Conservation (phyloP, 2,888 invertebrate species). For the Macrophya annulata region DNA sequence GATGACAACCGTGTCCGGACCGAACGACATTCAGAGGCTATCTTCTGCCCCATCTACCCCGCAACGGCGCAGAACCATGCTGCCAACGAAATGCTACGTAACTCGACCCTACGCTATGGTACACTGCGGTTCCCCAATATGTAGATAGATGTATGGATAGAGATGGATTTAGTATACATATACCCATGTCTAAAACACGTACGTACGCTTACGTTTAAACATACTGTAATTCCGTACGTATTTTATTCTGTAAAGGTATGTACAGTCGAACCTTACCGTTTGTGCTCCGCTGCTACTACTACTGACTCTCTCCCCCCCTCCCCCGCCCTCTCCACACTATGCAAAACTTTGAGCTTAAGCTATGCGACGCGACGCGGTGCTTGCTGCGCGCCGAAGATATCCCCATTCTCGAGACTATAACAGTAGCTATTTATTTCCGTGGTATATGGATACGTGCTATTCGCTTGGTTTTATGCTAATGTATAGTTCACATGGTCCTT, state of each 20-base stretch:
- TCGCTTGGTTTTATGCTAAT: slow-evolving; percentile 50
- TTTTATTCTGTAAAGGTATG: too few relatives aligned
- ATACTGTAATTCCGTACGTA: too few relatives aligned
- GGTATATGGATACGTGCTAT: slow-evolving; percentile 29
- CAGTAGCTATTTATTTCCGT: slow-evolving; percentile 57
- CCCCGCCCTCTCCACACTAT: not conserved
- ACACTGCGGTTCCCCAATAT: not conserved
- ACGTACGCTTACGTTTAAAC: not conserved
- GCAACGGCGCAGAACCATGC: slow-evolving; percentile 40
- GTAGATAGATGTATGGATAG: not conserved
- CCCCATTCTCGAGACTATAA: not conserved
- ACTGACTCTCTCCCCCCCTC: too few relatives aligned
- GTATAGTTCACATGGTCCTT: slow-evolving; percentile 24
- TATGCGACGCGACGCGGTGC: not conserved
- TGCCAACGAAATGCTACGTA: not conserved
- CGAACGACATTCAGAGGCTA: slow-evolving; percentile 70
- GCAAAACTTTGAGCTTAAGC: not conserved
- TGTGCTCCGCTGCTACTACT: not conserved
- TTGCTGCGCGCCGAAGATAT: slow-evolving; percentile 42
- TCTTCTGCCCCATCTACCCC: slow-evolving; percentile 71
- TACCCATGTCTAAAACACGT: not conserved
- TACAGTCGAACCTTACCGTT: slow-evolving; percentile 1
- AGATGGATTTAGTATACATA: not conserved
- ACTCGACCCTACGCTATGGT: not conserved
- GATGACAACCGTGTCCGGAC: slow-evolving; percentile 72